Evolutionary conservation across 1,140 invertebrate genomes (phyloP).

Genomic region (Bombus balteatus): DNA sequence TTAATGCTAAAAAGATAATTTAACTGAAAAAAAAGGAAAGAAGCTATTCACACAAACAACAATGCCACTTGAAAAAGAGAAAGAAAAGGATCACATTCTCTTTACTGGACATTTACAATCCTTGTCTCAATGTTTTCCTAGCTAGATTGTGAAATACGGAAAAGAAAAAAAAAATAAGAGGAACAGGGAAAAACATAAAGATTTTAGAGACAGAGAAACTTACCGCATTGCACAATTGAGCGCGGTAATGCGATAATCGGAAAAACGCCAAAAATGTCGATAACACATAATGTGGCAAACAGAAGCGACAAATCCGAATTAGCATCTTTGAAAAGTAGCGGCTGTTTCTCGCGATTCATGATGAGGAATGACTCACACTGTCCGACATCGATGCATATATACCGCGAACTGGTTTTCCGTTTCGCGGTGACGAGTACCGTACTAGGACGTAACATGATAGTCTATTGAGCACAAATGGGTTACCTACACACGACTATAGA

Average conservation of each 20-base stretch:
- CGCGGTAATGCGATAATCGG: slow-evolving; percentile 89
- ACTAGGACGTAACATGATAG: slow-evolving; percentile 75
- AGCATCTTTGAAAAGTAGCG: slow-evolving; percentile 64
- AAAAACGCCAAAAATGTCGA: slow-evolving; percentile 92
- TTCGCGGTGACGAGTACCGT: background rate
- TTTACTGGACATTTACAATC: background rate
- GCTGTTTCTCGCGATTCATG: slow-evolving; percentile 73
- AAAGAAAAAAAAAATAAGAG: background rate
- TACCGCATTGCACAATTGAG: slow-evolving; percentile 88
- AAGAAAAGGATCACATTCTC: background rate
- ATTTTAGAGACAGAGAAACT: slow-evolving; percentile 42
- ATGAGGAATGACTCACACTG: slow-evolving; percentile 19
- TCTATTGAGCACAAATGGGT: slow-evolving; percentile 65
- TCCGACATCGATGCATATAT: background rate
- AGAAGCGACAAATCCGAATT: slow-evolving; percentile 85
- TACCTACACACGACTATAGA: slow-evolving; percentile 31
- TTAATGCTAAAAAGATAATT: background rate
- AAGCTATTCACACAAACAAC: background rate
- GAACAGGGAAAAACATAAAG: background rate
- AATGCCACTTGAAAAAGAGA: background rate
- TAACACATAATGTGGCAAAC: slow-evolving; percentile 89
- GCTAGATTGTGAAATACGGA: background rate
- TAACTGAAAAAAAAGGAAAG: background rate
- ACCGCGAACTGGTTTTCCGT: slow-evolving; percentile 73
- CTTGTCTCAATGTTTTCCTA: background rate